Evolutionary conservation across 2,888 invertebrate species (phyloP), one percentile per base, ranked within the genome.

Genomic region (Geophilus truncorum): DNA sequence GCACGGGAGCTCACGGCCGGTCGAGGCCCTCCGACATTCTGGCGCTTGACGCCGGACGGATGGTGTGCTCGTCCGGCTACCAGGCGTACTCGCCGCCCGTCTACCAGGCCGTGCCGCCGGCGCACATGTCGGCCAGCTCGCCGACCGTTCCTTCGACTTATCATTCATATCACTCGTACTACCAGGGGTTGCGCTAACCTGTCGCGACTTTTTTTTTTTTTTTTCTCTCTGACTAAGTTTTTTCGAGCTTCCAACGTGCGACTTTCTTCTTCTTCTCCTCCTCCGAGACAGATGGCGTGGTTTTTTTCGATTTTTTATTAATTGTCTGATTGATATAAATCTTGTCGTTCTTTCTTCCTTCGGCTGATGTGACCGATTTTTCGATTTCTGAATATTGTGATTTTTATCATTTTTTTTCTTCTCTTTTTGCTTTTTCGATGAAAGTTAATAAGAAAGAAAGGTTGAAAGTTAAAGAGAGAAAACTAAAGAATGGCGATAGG

Each of bases 131-230:
- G 34, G 79, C 77, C 10, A 30, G 79, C 10, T 9, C 82, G 34
- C 62, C 82, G 9, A 77, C 82, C 12, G 45, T 81, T 77, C 81
- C 80, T 75, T 81, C 82, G 21, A 81, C 32, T 34, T 82, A 82
- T 62, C 81, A 81, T 40, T 80, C 80, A 75, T 81, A 81, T 70
- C 70, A 77, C 36, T 77, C 77, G 18, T 81, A 81, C 51, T 81
- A 80, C 57, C 80, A 57, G 51, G 30, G 45, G 21, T 79, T 79
- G 28, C 70, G 70, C 15, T 70, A 70, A 70, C 5, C 5, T 28
- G 18, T 21, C 6, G 4, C 9, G 12, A 15, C 6, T 78, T 34
- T 23, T 18, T 36, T 78, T 21, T n/a, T n/a, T n/a, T n/a, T n/a
- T n/a, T n/a, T n/a, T n/a, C n/a, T n/a, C n/a, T n/a, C n/a, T n/a